These are phyloP conservation scores for Trichonephila clavata DNA, from an alignment of 1,140 invertebrate species.

Conservation along the genomic window DNA sequence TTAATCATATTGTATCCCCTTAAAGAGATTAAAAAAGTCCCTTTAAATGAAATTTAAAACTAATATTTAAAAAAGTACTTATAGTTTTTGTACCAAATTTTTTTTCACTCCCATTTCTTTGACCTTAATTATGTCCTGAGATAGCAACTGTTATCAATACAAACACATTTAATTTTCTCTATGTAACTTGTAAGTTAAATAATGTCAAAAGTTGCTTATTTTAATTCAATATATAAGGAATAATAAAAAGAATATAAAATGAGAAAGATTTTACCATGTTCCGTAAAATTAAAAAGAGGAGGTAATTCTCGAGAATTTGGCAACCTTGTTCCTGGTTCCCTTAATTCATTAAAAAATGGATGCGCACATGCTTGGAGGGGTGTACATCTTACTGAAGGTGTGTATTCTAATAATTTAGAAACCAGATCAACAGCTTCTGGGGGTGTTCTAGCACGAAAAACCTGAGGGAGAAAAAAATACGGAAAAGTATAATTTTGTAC, in stretches of 20 bases:
- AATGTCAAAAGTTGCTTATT: too few relatives aligned
- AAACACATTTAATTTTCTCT: too few relatives aligned
- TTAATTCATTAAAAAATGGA: constrained; percentile 98
- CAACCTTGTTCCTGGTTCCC: constrained; percentile 92
- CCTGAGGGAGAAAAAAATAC: constrained; percentile 83
- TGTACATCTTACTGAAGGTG: constrained; percentile 95
- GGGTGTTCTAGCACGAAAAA: constrained; percentile 97
- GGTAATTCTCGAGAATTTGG: constrained; percentile 96
- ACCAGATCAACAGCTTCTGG: constrained; percentile 98
- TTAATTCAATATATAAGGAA: background rate
- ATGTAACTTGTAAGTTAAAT: too few relatives aligned
- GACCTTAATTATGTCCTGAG: too few relatives aligned
- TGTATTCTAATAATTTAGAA: constrained; percentile 97
- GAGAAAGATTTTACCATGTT: constrained; percentile 86
- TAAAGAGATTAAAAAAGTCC: too few relatives aligned
- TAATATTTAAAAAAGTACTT: too few relatives aligned
- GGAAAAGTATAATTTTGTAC: background rate
- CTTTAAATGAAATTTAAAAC: too few relatives aligned
- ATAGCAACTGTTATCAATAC: too few relatives aligned
- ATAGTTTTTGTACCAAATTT: too few relatives aligned
- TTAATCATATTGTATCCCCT: too few relatives aligned
- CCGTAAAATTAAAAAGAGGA: constrained; percentile 98
- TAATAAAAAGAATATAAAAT: background rate
- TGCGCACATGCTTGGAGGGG: constrained; percentile 98
- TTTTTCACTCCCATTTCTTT: too few relatives aligned